A percentile compares a stretch with the other conserved stretches of the same genome.
phyloP scores from a whole-genome alignment of 2,797 vertebrate species.

The Silurus lanzhouensis region DNA sequence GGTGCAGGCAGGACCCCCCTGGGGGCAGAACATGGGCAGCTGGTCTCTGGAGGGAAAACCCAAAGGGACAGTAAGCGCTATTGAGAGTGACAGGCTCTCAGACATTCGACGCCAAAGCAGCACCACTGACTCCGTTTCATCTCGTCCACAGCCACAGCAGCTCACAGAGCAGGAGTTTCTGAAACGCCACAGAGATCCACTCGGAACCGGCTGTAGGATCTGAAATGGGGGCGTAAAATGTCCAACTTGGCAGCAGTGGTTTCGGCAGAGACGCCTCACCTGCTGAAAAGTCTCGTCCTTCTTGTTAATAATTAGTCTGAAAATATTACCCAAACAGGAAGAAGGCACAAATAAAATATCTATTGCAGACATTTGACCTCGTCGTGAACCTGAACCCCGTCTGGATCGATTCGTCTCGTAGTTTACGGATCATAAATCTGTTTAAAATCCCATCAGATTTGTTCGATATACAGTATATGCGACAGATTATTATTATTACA shows the following conservation, averaged over 20 bases:
- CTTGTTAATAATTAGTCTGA: background rate
- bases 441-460: too few species aligned
- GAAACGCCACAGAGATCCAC: constrained; percentile 2
- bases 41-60: constrained; percentile 38
- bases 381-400: background rate
- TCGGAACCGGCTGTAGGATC: background rate
- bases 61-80: constrained; percentile 32
- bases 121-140: constrained; percentile 19
- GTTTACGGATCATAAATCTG: too few species aligned
- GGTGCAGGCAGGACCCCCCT: constrained; percentile 33
- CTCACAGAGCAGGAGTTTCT: constrained; percentile 12
- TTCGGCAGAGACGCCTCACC: background rate
- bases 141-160: constrained; percentile 9
- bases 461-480: too few species aligned
- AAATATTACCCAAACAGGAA: background rate
- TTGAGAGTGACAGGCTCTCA: constrained; percentile 36
- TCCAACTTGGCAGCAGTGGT: background rate
- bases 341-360: background rate
- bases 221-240: background rate
- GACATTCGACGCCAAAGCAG: constrained; percentile 14
- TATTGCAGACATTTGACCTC: background rate
- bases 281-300: background rate
- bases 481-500: too few species aligned
- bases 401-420: background rate
- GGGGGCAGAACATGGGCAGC: constrained; percentile 38